Percentiles rank a stretch among this genome's conserved stretches.
phyloP scores from a whole-genome alignment of 1,140 invertebrate genomes.

The Pseudomyrmex gracilis region DNA sequence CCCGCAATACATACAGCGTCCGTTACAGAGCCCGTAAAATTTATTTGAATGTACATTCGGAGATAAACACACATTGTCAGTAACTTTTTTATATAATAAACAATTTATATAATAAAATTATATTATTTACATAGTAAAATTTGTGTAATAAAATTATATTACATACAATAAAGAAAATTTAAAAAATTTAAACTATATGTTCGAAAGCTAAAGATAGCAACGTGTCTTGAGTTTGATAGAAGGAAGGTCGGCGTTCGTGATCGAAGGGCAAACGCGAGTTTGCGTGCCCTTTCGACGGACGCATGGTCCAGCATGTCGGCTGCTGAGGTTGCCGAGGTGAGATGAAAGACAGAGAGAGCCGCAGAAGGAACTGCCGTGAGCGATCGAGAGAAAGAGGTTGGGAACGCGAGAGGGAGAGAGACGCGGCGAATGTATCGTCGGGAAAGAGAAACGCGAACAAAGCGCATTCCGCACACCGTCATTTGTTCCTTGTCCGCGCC shows the following conservation, averaged over 20 bases:
- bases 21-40: neutral
- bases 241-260: slow-evolving; percentile 57
- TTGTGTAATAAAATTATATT: neutral
- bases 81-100: neutral
- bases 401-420: slow-evolving; percentile 40
- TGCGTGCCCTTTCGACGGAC: slow-evolving; percentile 63
- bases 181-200: neutral
- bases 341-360: slow-evolving; percentile 67
- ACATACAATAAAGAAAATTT: neutral
- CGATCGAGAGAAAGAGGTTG: slow-evolving; percentile 49
- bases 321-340: slow-evolving; percentile 78
- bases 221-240: neutral
- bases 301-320: slow-evolving; percentile 59
- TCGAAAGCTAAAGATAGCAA: no score
- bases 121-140: neutral
- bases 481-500: slow-evolving; percentile 80
- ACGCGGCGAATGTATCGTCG: slow-evolving; percentile 28
- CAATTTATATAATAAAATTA: slow-evolving; percentile 3
- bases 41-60: neutral
- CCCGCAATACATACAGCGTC: neutral
- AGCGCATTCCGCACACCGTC: slow-evolving; percentile 81
- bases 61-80: neutral
- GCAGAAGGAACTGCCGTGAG: slow-evolving; percentile 5
- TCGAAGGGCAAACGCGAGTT: slow-evolving; percentile 62
- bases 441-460: slow-evolving; percentile 78